Base-by-base conservation (phyloP, 2,113 vertebrate species). In the Thunnus maccoyii region DNA sequence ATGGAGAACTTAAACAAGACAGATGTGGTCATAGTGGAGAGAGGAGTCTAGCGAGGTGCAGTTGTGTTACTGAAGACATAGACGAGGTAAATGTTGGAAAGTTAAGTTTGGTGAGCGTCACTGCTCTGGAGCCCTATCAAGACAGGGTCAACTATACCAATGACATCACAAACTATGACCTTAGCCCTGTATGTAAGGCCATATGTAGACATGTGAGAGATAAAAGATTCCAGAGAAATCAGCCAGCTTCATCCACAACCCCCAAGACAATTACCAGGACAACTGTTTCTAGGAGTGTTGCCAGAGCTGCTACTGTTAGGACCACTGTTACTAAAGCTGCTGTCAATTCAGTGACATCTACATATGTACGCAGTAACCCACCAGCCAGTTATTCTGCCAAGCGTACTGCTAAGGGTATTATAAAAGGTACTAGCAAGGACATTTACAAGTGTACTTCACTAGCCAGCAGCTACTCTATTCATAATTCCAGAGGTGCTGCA, bases 401-500 rank as follows among this genome's bases (percentile, higher is more conserved):
- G 64, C 55, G 62, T 68, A 66, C 72, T 20, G 61, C 57, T 57
- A 82, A 84, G 54, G 63, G 54, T 44, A 50, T 69, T 50, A 70
- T 78, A 50, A 85, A 72, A 64, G 73, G 70, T 73, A 48, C 70
- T 36, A 68, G 36, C 62, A 82, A 84, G 54, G 54, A 80, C 41
- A 27, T 58, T 14, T 71, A 30, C 46, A 83, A 58, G 67, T 87
- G 48, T 51, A 72, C 51, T 76, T 83, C 82, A 70, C 76, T 61
- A 83, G 44, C 62, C 50, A 54, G 62, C 83, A 57, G 57, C 70
- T 60, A 22, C 78, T 55, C 54, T 22, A 47, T n/a, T 72, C 71
- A 22, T 3, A 62, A 72, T 69, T 77, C 80, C 32, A 67, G 79
- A 74, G 77, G 76, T 87, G 77, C 85, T 79, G 61, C 64, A 78